Conservation (phyloP, 2,113 vertebrate species). For the Pygoscelis antarcticus region DNA sequence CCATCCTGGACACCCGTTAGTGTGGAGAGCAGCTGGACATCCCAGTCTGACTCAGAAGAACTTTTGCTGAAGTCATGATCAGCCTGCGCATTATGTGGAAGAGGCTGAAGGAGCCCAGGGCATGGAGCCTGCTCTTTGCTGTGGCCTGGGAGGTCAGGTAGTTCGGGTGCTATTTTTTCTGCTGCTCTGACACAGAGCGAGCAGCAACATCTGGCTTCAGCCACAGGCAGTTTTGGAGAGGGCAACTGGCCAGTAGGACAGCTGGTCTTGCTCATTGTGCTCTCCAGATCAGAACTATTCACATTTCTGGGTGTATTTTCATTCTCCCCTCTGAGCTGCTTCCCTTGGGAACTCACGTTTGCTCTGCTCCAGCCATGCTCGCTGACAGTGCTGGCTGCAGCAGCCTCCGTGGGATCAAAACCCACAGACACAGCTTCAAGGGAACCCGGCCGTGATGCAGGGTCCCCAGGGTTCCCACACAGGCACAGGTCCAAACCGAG, state of each 20-base stretch:
- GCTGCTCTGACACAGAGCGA: background rate
- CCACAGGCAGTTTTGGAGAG: background rate
- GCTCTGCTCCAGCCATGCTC: background rate
- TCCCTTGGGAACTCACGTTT: background rate
- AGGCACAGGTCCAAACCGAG: background rate
- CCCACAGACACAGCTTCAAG: background rate
- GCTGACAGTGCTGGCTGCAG: background rate
- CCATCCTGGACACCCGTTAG: background rate
- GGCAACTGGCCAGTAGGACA: background rate
- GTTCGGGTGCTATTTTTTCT: background rate
- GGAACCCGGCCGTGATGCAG: rapidly evolving
- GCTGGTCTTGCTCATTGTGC: background rate
- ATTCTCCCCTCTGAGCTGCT: background rate
- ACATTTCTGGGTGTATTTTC: background rate
- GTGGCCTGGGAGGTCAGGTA: background rate
- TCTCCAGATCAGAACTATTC: background rate
- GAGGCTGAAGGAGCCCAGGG: background rate
- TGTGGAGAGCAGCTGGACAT: conserved; percentile 60
- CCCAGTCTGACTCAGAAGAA: conserved; percentile 65
- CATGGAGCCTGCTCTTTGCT: background rate
- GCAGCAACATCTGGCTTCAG: background rate
- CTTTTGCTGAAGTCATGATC: background rate
- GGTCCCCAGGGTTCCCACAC: background rate
- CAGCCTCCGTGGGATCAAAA: background rate
- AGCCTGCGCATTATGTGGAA: rapidly evolving